These are phyloP conservation scores for Embiotoca jacksoni DNA, from an alignment of 2,113 vertebrate genomes.

Conservation along the genomic window DNA sequence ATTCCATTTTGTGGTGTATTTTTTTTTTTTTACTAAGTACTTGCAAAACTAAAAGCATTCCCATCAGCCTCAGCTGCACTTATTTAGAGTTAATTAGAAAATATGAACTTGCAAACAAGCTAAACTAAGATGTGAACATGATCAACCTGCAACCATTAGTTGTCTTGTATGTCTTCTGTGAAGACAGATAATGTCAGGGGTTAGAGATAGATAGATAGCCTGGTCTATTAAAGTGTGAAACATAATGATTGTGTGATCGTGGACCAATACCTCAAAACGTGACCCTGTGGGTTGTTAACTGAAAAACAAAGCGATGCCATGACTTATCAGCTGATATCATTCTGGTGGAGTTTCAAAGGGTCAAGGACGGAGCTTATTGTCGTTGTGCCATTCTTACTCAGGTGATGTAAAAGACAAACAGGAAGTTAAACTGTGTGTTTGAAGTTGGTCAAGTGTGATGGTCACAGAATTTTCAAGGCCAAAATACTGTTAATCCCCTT, in stretches of 20 bases:
- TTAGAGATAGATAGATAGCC: background rate
- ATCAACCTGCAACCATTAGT: no score
- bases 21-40: no score
- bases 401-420: slow-evolving; percentile 33
- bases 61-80: no score
- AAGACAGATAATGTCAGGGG: background rate
- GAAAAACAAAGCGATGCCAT: background rate
- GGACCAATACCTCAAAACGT: background rate
- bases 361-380: background rate
- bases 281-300: slow-evolving; percentile 14
- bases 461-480: background rate
- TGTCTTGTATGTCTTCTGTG: background rate
- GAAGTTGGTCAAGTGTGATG: background rate
- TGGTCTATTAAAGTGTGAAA: background rate
- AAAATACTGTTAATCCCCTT: background rate
- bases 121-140: no score
- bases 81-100: no score
- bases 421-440: slow-evolving; percentile 28
- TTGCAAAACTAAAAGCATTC: no score
- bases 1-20: no score
- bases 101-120: no score
- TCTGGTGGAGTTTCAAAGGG: background rate
- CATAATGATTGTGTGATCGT: background rate
- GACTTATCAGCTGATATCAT: slow-evolving; percentile 5
- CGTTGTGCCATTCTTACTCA: background rate